These are phyloP conservation scores for Thymallus thymallus DNA, from an alignment of 2,113 vertebrate species.

Conservation along the genomic window DNA sequence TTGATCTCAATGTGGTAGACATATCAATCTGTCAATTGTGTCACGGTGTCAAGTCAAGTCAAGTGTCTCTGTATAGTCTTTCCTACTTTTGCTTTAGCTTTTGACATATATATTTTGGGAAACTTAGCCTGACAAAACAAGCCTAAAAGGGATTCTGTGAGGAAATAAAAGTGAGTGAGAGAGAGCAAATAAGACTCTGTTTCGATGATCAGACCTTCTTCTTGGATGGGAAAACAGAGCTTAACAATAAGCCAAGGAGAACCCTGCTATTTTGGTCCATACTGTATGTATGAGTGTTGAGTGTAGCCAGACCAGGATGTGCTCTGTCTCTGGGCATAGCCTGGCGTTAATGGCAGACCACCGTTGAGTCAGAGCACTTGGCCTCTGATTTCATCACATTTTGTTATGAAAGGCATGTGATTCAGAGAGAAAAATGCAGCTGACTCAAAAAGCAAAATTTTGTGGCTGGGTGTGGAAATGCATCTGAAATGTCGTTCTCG, in stretches of 20 bases:
- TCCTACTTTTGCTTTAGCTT: no score
- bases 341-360: constrained; percentile 28
- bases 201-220: no score
- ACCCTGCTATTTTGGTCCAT: no score
- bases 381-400: constrained; percentile 48
- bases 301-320: no score
- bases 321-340: not conserved
- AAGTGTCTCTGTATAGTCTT: no score
- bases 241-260: no score
- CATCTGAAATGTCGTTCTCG: constrained; percentile 33
- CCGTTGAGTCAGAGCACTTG: constrained; percentile 47
- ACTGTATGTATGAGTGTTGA: no score
- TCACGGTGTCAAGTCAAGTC: no score
- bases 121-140: not conserved
- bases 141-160: not conserved
- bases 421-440: constrained; percentile 35
- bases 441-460: constrained; percentile 48
- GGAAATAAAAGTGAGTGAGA: not conserved
- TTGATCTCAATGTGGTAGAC: no score
- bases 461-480: constrained; percentile 24
- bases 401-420: constrained; percentile 57
- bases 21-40: no score
- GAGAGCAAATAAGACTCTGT: not conserved
- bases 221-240: no score
- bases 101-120: no score